Evolutionary conservation across 2,888 invertebrate genomes (phyloP).

Genomic region (Anticlea derivata): DNA sequence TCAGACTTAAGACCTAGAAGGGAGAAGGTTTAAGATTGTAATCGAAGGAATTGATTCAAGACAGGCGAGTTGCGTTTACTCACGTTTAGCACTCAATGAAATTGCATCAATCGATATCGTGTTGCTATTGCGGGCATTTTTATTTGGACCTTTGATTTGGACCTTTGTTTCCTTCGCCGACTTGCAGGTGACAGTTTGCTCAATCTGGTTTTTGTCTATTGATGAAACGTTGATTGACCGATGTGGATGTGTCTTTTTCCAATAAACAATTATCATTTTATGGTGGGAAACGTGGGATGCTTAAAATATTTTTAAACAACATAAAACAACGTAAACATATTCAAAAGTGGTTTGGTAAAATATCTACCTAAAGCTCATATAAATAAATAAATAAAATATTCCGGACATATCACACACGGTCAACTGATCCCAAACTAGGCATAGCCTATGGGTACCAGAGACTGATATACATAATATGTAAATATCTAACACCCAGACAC

Average conservation of each 20-base stretch:
- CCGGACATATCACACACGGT: no score
- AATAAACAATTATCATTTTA: no score
- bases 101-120: slow-evolving; percentile 77
- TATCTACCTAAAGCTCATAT: no score
- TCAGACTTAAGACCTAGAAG: slow-evolving; percentile 49
- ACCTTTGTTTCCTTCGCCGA: slow-evolving; percentile 55
- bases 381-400: no score
- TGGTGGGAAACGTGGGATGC: no score
- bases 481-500: no score
- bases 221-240: slow-evolving; percentile 27
- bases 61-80: slow-evolving; percentile 67
- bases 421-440: no score
- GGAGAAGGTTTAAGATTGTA: slow-evolving; percentile 42
- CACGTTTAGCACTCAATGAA: slow-evolving; percentile 80
- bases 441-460: no score
- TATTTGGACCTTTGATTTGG: slow-evolving; percentile 69
- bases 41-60: slow-evolving; percentile 57
- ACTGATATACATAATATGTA: no score
- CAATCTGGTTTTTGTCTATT: slow-evolving; percentile 43
- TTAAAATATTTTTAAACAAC: no score
- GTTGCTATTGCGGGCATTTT: slow-evolving; percentile 75
- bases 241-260: neutral
- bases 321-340: no score
- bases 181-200: slow-evolving; percentile 61
- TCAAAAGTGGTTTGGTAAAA: no score